Conservation (phyloP, 2,888 invertebrate genomes). For the Ceramica pisi region DNA sequence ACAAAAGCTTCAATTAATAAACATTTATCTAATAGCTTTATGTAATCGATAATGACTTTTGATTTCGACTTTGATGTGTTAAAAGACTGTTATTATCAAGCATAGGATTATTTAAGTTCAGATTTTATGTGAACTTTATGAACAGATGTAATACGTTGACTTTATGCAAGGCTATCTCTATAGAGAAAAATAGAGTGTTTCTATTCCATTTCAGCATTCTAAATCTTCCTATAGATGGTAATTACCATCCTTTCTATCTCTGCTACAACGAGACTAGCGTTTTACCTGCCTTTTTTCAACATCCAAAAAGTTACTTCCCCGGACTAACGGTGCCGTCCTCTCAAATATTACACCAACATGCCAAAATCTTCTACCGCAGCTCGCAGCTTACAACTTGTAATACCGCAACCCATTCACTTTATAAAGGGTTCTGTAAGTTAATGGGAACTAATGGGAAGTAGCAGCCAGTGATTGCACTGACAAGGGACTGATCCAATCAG, state of each 20-base stretch:
- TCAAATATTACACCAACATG: conserved; percentile 20
- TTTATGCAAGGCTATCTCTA: too few species aligned
- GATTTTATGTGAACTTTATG: too few species aligned
- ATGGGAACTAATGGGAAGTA: conserved; percentile 46
- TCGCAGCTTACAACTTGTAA: conserved; percentile 17
- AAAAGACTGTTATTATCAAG: too few species aligned
- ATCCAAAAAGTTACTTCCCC: background rate
- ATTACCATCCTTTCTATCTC: background rate
- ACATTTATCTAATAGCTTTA: too few species aligned
- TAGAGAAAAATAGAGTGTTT: too few species aligned
- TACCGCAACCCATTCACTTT: conserved; percentile 10
- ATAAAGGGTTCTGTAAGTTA: conserved; percentile 9
- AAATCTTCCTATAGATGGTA: too few species aligned
- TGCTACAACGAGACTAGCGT: background rate
- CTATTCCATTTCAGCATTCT: too few species aligned
- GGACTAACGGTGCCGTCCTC: background rate
- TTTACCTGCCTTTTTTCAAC: background rate
- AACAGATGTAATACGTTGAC: too few species aligned
- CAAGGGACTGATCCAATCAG: conserved; percentile 57
- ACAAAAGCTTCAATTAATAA: too few species aligned
- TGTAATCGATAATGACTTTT: too few species aligned
- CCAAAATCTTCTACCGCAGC: conserved; percentile 11
- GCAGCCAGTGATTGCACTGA: conserved; percentile 50
- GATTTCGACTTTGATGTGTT: too few species aligned
- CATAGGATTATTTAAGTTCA: too few species aligned